phyloP scores from a whole-genome alignment of 2,888 invertebrate genomes.

The Polydesmus complanatus region DNA sequence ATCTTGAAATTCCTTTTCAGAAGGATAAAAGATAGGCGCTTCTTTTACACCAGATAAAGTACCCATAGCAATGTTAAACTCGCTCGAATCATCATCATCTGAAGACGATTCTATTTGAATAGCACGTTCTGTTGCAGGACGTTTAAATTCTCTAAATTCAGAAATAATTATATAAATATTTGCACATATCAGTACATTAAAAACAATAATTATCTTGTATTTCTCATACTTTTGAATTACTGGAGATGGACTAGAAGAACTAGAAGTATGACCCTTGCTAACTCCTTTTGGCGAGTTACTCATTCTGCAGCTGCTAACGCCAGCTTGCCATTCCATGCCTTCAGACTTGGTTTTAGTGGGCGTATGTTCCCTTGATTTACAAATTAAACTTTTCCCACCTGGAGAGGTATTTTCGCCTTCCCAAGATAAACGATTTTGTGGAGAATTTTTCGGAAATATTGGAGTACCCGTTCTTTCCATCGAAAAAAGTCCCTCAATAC shows the following conservation, averaged over 20 bases:
- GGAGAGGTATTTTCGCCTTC: not conserved
- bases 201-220: not conserved
- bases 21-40: slow-evolving; percentile 66
- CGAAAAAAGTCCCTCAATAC: slow-evolving; percentile 1
- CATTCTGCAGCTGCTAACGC: not conserved
- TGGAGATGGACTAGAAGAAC: not conserved
- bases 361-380: not conserved
- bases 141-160: not conserved
- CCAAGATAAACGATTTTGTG: not conserved
- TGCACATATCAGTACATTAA: too few relatives aligned
- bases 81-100: not conserved
- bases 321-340: not conserved
- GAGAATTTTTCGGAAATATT: not conserved
- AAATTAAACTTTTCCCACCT: not conserved
- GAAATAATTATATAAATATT: not conserved
- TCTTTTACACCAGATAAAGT: slow-evolving; percentile 30
- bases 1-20: slow-evolving; percentile 69
- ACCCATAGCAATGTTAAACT: not conserved
- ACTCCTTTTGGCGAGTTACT: not conserved
- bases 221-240: not conserved
- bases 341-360: not conserved
- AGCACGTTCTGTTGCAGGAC: not conserved
- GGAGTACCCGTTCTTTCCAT: not conserved
- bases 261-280: not conserved
- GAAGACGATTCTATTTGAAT: not conserved